These are phyloP conservation scores for Dendropsophus ebraccatus DNA, from an alignment of 2,113 vertebrate species.

Conservation along the genomic window DNA sequence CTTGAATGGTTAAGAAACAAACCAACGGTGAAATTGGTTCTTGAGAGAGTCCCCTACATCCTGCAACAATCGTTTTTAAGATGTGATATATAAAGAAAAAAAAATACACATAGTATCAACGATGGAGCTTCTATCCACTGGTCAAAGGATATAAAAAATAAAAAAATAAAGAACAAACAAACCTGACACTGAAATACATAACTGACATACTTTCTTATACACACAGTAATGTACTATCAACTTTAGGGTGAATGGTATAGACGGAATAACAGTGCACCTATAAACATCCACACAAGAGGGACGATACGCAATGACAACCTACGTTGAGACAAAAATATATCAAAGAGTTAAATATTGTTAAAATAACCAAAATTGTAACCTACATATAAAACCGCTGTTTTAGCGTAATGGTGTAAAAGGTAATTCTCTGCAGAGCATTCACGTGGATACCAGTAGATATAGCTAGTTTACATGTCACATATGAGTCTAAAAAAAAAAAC, in stretches of 20 bases:
- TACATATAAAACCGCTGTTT: not conserved
- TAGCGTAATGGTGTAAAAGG: not conserved
- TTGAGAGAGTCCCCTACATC: slow-evolving; percentile 88
- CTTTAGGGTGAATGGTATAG: no score
- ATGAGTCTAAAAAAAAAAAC: no score
- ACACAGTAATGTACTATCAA: not conserved
- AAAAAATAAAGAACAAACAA: not conserved
- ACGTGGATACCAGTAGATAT: not conserved
- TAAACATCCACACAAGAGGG: no score
- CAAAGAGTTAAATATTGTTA: not conserved
- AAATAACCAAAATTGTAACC: not conserved
- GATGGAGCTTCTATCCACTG: slow-evolving; percentile 78
- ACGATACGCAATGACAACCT: not conserved
- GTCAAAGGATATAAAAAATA: slow-evolving; percentile 65
- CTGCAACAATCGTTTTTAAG: slow-evolving; percentile 72
- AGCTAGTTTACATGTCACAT: not conserved
- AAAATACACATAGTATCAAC: slow-evolving; percentile 7
- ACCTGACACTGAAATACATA: not conserved
- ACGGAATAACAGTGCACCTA: no score
- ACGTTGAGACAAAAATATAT: not conserved
- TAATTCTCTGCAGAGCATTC: not conserved
- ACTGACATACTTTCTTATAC: not conserved
- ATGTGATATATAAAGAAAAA: slow-evolving; percentile 10
- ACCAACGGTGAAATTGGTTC: slow-evolving; percentile 99
- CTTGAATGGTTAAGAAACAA: slow-evolving; percentile 99